Conservation (phyloP, 1,140 invertebrate species). For the Tetramorium parvispinum region DNA sequence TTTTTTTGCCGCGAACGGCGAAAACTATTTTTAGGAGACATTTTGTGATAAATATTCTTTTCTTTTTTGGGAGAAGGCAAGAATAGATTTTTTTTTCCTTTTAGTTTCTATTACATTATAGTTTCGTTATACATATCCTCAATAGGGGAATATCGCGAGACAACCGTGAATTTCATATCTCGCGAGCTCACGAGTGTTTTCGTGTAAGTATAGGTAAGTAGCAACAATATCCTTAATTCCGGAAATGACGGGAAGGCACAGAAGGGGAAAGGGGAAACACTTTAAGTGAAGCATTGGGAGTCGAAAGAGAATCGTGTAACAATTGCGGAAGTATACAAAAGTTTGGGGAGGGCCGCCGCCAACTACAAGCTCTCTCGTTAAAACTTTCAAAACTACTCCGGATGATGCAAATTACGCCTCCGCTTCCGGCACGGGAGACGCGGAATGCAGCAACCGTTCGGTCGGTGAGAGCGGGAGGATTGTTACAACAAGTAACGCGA, state of each 20-base stretch:
- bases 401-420: conserved; percentile 59
- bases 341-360: not conserved
- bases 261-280: not conserved
- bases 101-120: not conserved
- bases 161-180: not conserved
- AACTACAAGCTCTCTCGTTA: conserved; percentile 54
- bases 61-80: not conserved
- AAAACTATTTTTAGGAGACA: conserved; percentile 18
- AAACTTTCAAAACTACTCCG: conserved; percentile 63
- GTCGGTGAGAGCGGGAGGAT: conserved; percentile 40
- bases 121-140: not conserved
- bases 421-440: conserved; percentile 27
- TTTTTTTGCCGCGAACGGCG: not conserved
- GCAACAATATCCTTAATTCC: conserved; percentile 3
- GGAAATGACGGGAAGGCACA: not conserved
- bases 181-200: not conserved
- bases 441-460: not conserved
- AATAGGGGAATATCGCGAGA: not conserved
- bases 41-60: not conserved
- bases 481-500: conserved; percentile 51
- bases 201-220: not conserved
- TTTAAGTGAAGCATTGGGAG: conserved; percentile 37
- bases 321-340: conserved; percentile 49
- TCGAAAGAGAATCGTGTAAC: conserved; percentile 57
- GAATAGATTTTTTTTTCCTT: not conserved